Evolutionary conservation across 2,888 invertebrate species (phyloP), one percentile per base, ranked within the genome.

Genomic region (Phalangium opilio): DNA sequence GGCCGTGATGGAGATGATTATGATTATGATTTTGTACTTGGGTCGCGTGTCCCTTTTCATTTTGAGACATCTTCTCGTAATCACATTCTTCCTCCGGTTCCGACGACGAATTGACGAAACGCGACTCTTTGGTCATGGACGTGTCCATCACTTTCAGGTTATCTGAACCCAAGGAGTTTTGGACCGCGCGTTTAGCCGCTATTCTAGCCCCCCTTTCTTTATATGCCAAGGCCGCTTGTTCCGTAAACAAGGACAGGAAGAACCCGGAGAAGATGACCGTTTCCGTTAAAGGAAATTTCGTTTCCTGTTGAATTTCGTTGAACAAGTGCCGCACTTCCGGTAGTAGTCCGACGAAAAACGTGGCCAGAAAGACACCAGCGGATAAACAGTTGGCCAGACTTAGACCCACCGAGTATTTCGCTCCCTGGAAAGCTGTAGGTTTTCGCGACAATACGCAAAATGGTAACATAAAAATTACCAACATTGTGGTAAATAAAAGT

Each of bases 331-430:
- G 47, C 0, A 63, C 62, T 54, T 65, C 64, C 4, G 64, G 62
- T 33, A 66, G 50, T 3, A 65, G 53, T 36, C 62, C 60, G 2
- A 66, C 54, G 21, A 66, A 56, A 44, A 61, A 62, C 1, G 63
- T 62, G 1, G 62, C 64, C 2, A 65, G 56, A 50, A 65, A 66
- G 2, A 66, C 62, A 1, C 66, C 66, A 2, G 64, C 66, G 1
- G 62, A 60, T 35, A 66, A 59, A 45, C 64, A 64, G 48, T 61
- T 61, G 20, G 57, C 56, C 17, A 56, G 34, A n/a, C 54, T 50
- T 11, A 57, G 21, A 7, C 36, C 47, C 3, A 48, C 38, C 17
- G 53, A 50, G 43, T 54, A 57, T 12, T 49, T 43, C 15, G 44
- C 19, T 18, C 51, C 45, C 3, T 42, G 47, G 33, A 51, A 45